Evolutionary conservation across 2,797 vertebrate species (phyloP), one percentile per base, ranked within the genome.

Genomic region (Agapornis canus): DNA sequence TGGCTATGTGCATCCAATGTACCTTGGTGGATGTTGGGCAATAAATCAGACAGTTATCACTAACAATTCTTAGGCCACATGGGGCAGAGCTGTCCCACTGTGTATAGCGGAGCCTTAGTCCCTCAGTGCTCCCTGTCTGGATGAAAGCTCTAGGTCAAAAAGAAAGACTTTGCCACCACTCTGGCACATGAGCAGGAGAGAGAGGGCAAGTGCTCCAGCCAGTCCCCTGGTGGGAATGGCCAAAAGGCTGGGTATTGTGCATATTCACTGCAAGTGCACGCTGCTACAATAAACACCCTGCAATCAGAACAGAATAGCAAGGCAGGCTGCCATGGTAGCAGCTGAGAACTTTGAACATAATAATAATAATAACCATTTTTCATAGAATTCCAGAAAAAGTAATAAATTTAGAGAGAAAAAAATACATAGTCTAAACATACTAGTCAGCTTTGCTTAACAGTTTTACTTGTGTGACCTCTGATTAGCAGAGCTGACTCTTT

Each of bases 111-210:
- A 59, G 19, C 29, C 66, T n/a, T 15, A 10, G 35, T 10, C 14
- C 37, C n/a, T 29, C 42, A 5, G 19, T 32, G 49, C 7, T 45
- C 13, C 43, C 27, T 15, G 1, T 10, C 48, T 14, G 15, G 5
- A 13, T 1, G 13, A 60, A 66, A 51, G 17, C 31, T 48, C 27
- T 20, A 20, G 61, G 21, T 42, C 22, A 43, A 51, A 9, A 49
- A 19, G 12, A 69, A 16, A 59, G 27, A 9, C 3, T 0, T 2
- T 6, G 18, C 26, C 45, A 17, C 39, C 15, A 3, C 7, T 22
- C 11, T 17, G 18, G 27, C n/a, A 54, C 0, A 0, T 0, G 0
- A 59, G 20, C 13, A 57, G 47, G 26, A 73, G 29, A 17, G 31
- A 66, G 42, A 0, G 2, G n/a, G 17, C 13, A 35, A 47, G 17